Percentiles rank a stretch among this genome's conserved stretches.
phyloP scores from a whole-genome alignment of 2,888 invertebrate species.

The Rapana venosa region DNA sequence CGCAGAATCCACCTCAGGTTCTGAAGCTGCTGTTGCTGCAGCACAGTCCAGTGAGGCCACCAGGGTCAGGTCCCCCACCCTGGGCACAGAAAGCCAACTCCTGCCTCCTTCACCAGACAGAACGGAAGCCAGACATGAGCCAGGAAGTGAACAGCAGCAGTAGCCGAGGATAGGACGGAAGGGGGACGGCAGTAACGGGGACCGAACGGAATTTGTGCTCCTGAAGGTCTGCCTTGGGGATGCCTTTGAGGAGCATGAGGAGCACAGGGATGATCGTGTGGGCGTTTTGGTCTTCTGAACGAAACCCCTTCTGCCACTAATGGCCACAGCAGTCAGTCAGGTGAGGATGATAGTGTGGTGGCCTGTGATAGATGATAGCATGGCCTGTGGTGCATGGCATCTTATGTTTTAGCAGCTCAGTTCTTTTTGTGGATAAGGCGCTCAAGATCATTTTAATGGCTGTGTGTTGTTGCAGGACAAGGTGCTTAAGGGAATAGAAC shows the following conservation, averaged over 20 bases:
- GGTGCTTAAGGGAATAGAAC: too few species aligned
- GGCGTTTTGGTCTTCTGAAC: background rate
- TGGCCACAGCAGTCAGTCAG: too few species aligned
- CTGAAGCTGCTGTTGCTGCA: background rate
- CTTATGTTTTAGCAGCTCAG: too few species aligned
- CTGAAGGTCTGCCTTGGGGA: conserved; percentile 2
- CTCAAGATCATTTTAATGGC: too few species aligned
- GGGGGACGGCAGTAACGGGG: background rate
- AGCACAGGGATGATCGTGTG: background rate
- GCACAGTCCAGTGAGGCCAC: background rate
- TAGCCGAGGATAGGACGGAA: background rate
- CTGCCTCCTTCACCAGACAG: background rate
- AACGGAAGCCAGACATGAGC: background rate
- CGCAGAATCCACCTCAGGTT: too few species aligned
- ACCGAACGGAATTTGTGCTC: background rate
- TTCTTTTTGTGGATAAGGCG: too few species aligned
- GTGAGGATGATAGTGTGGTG: too few species aligned
- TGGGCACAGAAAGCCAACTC: background rate
- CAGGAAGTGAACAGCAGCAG: background rate
- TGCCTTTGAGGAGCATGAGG: conserved; percentile 11
- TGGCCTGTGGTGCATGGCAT: too few species aligned
- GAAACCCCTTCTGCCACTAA: too few species aligned
- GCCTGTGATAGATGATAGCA: too few species aligned
- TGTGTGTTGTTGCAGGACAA: too few species aligned
- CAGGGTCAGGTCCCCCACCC: background rate